These are phyloP conservation scores for Champsocephalus esox DNA, from an alignment of 2,797 vertebrate genomes.

Conservation along the genomic window DNA sequence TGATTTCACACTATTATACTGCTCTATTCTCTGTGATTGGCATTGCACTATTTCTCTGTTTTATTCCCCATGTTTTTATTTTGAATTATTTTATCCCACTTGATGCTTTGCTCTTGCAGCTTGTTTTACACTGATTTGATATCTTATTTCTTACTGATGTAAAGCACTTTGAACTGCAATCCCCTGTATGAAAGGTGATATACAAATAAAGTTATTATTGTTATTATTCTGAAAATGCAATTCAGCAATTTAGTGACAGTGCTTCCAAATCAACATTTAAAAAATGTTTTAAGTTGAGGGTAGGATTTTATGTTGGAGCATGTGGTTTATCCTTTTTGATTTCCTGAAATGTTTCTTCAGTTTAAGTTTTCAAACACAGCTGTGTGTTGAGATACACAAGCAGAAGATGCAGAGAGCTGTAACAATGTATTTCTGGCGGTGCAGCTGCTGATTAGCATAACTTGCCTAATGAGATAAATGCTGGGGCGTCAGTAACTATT, in stretches of 20 bases:
- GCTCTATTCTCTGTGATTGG: no score
- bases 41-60: no score
- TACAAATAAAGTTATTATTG: no score
- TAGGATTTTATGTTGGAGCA: neutral
- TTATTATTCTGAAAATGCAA: slow-evolving; percentile 7
- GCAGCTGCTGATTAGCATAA: slow-evolving; percentile 10
- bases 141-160: no score
- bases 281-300: neutral
- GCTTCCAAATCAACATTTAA: neutral
- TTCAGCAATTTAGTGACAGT: neutral
- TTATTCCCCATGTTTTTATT: no score
- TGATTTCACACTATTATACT: no score
- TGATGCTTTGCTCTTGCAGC: no score
- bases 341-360: neutral
- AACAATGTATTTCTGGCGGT: neutral
- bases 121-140: no score
- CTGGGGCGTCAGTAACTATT: slow-evolving; percentile 7
- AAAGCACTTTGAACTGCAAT: no score
- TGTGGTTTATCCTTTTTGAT: neutral
- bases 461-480: slow-evolving; percentile 2
- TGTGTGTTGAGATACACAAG: neutral
- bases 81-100: no score
- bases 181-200: no score
- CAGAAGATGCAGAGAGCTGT: neutral
- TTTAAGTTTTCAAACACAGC: neutral